Base-by-base conservation (phyloP, 1,140 invertebrate genomes). In the Asbolus verrucosus region DNA sequence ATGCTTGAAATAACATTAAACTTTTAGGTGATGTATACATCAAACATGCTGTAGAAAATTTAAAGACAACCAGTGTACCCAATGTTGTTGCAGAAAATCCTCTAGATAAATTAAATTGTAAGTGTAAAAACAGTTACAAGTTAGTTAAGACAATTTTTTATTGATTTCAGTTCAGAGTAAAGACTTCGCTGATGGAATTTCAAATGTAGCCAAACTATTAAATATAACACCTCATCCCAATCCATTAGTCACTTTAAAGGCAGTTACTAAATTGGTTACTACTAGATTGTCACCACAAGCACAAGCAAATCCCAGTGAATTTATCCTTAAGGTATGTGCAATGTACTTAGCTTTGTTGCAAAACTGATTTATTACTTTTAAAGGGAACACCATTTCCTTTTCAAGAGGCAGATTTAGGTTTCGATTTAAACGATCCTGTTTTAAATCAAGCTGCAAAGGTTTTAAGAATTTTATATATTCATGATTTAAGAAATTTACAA, bases 401-500 rank as follows among this genome's bases (percentile, higher is more conserved):
- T 76, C 85, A 91, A 33, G 88, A 93, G 71, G 83, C 85, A 38
- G 84, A 87, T 70, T 76, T 92, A 59, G 90, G 90, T 41, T 90
- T 90, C 82, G 86, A 92, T 65, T 84, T 87, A 43, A 85, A 86
- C 50, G 91, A 94, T 82, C 82, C 85, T 41, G 86, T 88, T 14
- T 79, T 93, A 21, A 92, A 93, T 73, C 88, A 92, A 77, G 93
- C 94, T 8, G 90, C 90, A 2, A 91, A 91, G 82, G 88, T 97
- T 33, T 83, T 98, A 16, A 87, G 94, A 31, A 85, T 98, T 11
- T 81, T 98, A 1, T 97, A 97, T 80, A 92, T 98, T 72, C 91
- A 95, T 77, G 94, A 98, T 81, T 82, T 98, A 4, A 85, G 96
- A 72, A 87, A 95, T 71, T 85, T 98, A 15, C 97, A 99, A 83